phyloP scores from a whole-genome alignment of 1,140 invertebrate species.

The Drosophila leontia region DNA sequence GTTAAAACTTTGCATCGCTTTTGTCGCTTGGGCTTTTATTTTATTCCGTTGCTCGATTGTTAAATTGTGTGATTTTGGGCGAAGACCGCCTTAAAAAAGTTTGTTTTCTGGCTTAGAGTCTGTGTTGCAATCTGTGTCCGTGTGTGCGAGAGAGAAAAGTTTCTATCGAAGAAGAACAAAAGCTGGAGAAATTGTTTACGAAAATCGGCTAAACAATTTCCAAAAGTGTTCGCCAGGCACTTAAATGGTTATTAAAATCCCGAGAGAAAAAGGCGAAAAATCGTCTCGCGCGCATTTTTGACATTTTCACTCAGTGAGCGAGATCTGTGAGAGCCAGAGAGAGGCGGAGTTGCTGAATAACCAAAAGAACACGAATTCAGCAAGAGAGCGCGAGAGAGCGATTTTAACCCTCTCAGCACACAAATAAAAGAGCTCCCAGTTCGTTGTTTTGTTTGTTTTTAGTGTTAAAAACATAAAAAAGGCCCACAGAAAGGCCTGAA shows the following conservation, averaged over 20 bases:
- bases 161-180: neutral
- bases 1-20: slow-evolving; percentile 45
- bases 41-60: slow-evolving; percentile 55
- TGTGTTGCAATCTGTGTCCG: slow-evolving; percentile 19
- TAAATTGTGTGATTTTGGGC: slow-evolving; percentile 39
- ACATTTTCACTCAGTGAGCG: slow-evolving; percentile 67
- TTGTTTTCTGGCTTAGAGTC: slow-evolving; percentile 9
- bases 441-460: slow-evolving; percentile 59
- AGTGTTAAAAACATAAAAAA: slow-evolving; percentile 39
- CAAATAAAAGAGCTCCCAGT: slow-evolving; percentile 53
- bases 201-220: slow-evolving; percentile 15
- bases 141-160: neutral
- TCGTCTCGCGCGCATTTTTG: slow-evolving; percentile 72
- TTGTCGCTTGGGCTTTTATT: slow-evolving; percentile 62
- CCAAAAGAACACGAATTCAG: slow-evolving; percentile 38
- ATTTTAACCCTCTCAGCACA: slow-evolving; percentile 27
- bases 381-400: slow-evolving; percentile 20
- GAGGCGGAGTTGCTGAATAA: slow-evolving; percentile 53
- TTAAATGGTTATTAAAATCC: slow-evolving; percentile 24
- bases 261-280: slow-evolving; percentile 52
- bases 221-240: slow-evolving; percentile 27
- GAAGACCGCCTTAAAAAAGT: slow-evolving; percentile 7
- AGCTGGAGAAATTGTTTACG: slow-evolving; percentile 12
- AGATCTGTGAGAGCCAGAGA: slow-evolving; percentile 18
- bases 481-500: slow-evolving; percentile 16